Conservation (phyloP, 1,140 invertebrate species). For the Xylocopa sonorina region DNA sequence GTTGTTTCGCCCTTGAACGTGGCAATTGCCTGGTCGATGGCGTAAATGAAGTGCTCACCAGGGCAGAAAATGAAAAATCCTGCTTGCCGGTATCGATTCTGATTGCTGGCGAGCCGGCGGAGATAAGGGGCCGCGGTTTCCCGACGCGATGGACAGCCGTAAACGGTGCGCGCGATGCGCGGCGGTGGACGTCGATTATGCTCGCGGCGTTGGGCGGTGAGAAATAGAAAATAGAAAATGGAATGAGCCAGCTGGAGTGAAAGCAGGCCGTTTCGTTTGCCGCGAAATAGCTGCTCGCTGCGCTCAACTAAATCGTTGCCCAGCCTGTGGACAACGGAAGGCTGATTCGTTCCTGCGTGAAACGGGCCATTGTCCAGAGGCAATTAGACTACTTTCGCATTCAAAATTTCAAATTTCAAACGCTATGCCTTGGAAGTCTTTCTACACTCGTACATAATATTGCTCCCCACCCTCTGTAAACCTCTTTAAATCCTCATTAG, state of each 20-base stretch:
- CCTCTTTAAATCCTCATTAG: too few relatives aligned
- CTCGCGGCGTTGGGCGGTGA: constrained; percentile 36
- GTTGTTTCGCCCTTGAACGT: constrained; percentile 40
- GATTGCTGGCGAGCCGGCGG: background rate
- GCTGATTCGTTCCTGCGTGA: background rate
- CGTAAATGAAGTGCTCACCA: constrained; percentile 50
- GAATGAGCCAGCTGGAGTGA: constrained; percentile 47
- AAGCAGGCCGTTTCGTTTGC: constrained; percentile 47
- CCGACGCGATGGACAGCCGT: background rate
- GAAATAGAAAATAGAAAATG: constrained; percentile 53
- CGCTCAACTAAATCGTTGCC: background rate
- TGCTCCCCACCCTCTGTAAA: too few relatives aligned
- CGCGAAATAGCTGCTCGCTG: background rate
- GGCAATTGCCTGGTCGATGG: constrained; percentile 20
- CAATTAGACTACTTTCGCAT: too few relatives aligned
- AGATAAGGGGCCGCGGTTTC: constrained; percentile 41
- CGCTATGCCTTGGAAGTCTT: too few relatives aligned
- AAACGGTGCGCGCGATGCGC: background rate
- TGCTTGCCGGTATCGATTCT: background rate
- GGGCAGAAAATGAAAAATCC: constrained; percentile 34
- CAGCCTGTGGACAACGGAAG: background rate
- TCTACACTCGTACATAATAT: too few relatives aligned
- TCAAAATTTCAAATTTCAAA: too few relatives aligned
- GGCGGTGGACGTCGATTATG: constrained; percentile 27
- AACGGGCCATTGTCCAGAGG: background rate